Conservation (phyloP, 2,797 vertebrate genomes). For the Thripadectes ignobilis region DNA sequence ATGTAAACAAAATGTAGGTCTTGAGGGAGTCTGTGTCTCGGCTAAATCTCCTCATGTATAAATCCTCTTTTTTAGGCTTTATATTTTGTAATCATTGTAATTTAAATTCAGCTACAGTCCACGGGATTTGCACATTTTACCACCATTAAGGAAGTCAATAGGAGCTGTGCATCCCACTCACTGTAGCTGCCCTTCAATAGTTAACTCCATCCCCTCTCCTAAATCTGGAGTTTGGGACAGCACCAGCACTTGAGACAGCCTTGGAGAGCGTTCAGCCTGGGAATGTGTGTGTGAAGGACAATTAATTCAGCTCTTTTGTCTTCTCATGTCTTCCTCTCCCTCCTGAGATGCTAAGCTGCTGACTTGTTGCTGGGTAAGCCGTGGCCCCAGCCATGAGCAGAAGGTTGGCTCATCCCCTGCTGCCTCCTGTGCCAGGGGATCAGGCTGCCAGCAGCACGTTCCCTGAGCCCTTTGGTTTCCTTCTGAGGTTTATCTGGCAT, state of each 20-base stretch:
- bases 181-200: background rate
- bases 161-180: background rate
- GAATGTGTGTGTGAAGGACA: background rate
- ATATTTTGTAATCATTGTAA: constrained; percentile 49
- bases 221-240: background rate
- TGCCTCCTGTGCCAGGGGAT: background rate
- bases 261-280: background rate
- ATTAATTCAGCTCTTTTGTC: background rate
- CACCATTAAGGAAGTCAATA: constrained; percentile 40
- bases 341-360: background rate
- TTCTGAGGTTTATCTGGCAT: background rate
- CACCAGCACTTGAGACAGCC: background rate
- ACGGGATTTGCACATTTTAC: constrained; percentile 47
- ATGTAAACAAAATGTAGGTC: constrained; percentile 60
- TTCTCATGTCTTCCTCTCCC: background rate
- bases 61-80: constrained; percentile 68
- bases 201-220: constrained; percentile 25
- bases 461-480: background rate
- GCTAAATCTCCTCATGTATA: constrained; percentile 46
- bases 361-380: background rate
- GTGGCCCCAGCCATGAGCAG: background rate
- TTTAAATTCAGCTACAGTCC: constrained; percentile 55
- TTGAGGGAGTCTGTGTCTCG: constrained; percentile 27
- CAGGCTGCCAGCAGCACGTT: background rate
- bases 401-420: background rate